These are phyloP conservation scores for Lonchura striata DNA, from an alignment of 2,113 vertebrate genomes.

Conservation along the genomic window DNA sequence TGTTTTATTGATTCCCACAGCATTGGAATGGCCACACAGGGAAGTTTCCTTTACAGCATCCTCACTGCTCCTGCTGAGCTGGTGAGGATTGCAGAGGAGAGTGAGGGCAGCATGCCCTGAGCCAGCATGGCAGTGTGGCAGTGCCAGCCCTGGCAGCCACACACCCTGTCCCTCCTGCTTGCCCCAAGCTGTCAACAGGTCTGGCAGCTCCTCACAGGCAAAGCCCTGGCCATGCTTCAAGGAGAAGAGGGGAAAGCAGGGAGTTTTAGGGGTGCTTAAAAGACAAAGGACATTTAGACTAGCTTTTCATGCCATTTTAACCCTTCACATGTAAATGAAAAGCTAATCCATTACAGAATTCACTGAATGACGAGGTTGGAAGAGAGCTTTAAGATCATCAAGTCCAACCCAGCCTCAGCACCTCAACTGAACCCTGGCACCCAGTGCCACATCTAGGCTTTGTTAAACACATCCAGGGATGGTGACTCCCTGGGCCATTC, in stretches of 20 bases:
- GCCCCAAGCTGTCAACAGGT: fast-evolving
- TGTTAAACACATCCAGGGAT: not conserved
- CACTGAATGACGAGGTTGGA: not conserved
- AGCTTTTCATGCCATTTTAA: not conserved
- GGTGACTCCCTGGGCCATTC: not conserved
- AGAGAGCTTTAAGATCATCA: fast-evolving
- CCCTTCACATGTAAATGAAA: not conserved
- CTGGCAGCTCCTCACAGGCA: not conserved
- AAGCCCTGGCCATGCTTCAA: not conserved
- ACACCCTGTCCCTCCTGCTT: fast-evolving
- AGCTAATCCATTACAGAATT: not conserved
- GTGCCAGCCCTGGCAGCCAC: not conserved
- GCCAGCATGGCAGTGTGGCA: not conserved
- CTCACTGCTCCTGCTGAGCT: not conserved
- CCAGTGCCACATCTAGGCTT: not conserved
- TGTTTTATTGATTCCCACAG: not conserved
- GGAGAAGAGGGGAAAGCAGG: not conserved
- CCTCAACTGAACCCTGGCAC: not conserved
- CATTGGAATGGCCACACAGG: fast-evolving
- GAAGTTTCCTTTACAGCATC: not conserved
- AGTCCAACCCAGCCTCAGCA: not conserved
- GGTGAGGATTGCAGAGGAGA: not conserved
- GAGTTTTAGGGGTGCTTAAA: not conserved
- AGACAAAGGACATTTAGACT: not conserved
- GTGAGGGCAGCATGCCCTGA: not conserved